Percentiles rank a stretch among this genome's conserved stretches.
These are phyloP conservation scores for Pardosa pseudoannulata DNA, from an alignment of 2,888 invertebrate genomes.

Conservation along the genomic window DNA sequence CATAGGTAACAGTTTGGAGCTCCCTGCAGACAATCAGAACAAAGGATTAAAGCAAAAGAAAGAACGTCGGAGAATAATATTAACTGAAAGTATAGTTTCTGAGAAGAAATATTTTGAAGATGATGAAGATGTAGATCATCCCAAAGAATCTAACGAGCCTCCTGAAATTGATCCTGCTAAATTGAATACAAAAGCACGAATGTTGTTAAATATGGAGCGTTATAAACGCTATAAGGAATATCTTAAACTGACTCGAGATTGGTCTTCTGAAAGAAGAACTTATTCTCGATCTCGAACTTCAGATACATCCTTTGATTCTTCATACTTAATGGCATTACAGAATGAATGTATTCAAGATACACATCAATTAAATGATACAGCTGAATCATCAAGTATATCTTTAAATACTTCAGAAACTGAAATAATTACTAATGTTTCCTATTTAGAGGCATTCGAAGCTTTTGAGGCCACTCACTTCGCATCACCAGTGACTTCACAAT, in stretches of 20 bases:
- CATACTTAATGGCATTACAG: not conserved
- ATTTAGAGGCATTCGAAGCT: not conserved
- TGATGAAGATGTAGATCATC: not conserved
- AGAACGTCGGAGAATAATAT: constrained; percentile 14
- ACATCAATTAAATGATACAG: constrained; percentile 16
- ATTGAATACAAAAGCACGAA: constrained; percentile 34
- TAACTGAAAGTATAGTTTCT: constrained; percentile 31
- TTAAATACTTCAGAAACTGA: constrained; percentile 1
- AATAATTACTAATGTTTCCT: not conserved
- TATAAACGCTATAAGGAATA: constrained; percentile 54
- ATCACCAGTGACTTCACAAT: not conserved
- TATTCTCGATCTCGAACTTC: constrained; percentile 45
- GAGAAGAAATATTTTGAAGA: constrained; percentile 54
- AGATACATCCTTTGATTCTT: constrained; percentile 22
- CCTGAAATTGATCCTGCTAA: not conserved
- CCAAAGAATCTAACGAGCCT: not conserved
- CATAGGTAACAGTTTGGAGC: not conserved
- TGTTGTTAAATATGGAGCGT: constrained; percentile 35
- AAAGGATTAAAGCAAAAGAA: not conserved
- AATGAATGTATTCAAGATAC: constrained; percentile 29
- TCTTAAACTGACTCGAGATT: constrained; percentile 51
- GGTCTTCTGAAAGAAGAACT: constrained; percentile 45
- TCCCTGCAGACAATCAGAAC: not conserved
- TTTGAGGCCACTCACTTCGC: not conserved
- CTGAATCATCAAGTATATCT: constrained; percentile 15